Conservation (phyloP, 2,797 vertebrate species). For the Enteromius viviparus region DNA sequence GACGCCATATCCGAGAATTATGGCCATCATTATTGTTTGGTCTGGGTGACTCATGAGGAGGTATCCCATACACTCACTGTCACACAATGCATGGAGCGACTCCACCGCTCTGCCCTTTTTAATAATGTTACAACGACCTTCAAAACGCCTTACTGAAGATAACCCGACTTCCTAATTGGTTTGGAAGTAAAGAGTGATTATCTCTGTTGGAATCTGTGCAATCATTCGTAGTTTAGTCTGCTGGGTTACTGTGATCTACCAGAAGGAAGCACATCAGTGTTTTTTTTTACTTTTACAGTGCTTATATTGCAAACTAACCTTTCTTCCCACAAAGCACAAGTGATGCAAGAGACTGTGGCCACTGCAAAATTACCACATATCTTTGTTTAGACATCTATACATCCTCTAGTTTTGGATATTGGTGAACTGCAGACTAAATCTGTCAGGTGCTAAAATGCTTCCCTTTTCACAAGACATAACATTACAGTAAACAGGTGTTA, state of each 20-base stretch:
- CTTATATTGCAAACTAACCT: slow-evolving; percentile 18
- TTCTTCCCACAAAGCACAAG: slow-evolving; percentile 42
- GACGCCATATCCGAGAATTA: slow-evolving; percentile 74
- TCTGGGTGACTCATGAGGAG: slow-evolving; percentile 61
- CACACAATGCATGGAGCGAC: neutral
- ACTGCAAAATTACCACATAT: slow-evolving; percentile 28
- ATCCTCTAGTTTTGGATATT: slow-evolving; percentile 7
- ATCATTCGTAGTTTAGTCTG: slow-evolving; percentile 21
- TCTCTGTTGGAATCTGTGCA: slow-evolving; percentile 21
- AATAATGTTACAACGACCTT: slow-evolving; percentile 37
- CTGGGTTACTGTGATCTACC: slow-evolving; percentile 2
- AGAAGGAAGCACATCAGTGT: slow-evolving; percentile 13
- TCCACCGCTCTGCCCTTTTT: slow-evolving; percentile 3
- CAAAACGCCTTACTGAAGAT: slow-evolving; percentile 33
- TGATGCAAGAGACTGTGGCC: slow-evolving; percentile 56
- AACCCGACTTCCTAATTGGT: slow-evolving; percentile 36
- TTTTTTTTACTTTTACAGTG: slow-evolving; percentile 19
- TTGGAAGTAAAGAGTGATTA: slow-evolving; percentile 23
- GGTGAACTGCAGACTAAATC: neutral
- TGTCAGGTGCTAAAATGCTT: neutral
- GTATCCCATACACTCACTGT: slow-evolving; percentile 16
- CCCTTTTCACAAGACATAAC: neutral
- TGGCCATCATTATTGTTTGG: slow-evolving; percentile 58
- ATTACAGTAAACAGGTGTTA: neutral
- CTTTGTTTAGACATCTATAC: slow-evolving; percentile 26